Conservation (phyloP, 2,113 vertebrate genomes). For the Athene noctua region DNA sequence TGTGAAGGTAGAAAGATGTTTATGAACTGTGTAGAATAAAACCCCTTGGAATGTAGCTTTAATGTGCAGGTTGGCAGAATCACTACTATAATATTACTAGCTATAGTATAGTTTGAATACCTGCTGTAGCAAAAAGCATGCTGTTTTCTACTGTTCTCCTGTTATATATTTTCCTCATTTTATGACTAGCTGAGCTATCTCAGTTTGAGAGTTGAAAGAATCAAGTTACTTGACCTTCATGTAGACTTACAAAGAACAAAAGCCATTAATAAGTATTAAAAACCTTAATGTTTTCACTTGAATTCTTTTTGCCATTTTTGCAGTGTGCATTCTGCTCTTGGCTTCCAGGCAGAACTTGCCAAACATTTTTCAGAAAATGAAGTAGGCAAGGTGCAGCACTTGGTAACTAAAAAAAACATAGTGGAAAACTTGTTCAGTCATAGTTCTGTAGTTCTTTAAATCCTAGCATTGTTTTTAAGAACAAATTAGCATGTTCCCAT, state of each 20-base stretch:
- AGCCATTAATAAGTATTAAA: neutral
- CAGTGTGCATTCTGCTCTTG: neutral
- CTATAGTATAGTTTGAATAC: neutral
- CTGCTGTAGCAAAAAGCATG: neutral
- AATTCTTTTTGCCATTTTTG: neutral
- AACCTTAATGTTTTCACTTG: neutral
- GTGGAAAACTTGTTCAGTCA: neutral
- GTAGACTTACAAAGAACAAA: neutral
- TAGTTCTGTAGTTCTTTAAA: neutral
- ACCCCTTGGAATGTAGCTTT: neutral
- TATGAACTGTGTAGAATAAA: neutral
- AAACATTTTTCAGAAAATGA: neutral
- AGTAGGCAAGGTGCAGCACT: neutral
- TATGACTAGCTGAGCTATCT: neutral
- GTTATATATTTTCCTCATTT: too few relatives aligned
- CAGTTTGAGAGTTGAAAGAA: neutral
- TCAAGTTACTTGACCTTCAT: neutral
- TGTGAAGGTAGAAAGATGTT: neutral
- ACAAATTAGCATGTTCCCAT: neutral
- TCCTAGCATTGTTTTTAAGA: neutral
- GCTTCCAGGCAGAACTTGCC: neutral
- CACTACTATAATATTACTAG: neutral
- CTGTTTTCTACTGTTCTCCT: neutral
- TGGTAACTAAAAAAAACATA: neutral
- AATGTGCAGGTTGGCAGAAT: neutral